These are phyloP conservation scores for Spodoptera frugiperda DNA, from an alignment of 1,140 invertebrate species.

Conservation along the genomic window DNA sequence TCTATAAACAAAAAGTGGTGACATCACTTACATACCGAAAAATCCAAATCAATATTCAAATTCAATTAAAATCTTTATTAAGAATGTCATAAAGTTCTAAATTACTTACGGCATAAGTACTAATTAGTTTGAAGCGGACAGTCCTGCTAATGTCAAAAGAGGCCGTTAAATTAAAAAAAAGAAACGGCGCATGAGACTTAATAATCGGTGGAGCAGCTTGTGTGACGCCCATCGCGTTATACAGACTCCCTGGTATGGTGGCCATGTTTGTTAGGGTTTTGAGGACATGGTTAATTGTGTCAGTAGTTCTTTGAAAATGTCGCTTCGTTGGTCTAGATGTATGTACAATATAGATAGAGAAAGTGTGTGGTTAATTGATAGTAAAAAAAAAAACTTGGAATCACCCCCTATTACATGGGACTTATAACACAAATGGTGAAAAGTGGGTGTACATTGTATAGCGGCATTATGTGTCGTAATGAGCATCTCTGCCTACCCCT, in stretches of 20 bases:
- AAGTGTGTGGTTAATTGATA: too few species aligned
- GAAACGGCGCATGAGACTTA: conserved; percentile 62
- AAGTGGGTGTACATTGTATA: too few species aligned
- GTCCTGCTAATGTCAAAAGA: conserved; percentile 66
- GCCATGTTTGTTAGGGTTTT: conserved; percentile 46
- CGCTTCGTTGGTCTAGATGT: too few species aligned
- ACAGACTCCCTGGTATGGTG: conserved; percentile 67
- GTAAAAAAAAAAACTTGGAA: too few species aligned
- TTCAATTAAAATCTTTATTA: conserved; percentile 22
- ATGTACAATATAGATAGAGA: too few species aligned
- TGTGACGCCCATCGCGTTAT: conserved; percentile 76
- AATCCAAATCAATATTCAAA: background rate
- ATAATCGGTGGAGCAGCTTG: conserved; percentile 64
- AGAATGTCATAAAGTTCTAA: background rate
- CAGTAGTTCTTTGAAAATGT: too few species aligned
- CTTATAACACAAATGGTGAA: too few species aligned
- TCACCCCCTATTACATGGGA: too few species aligned
- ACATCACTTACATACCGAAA: too few species aligned
- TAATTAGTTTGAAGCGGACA: conserved; percentile 57
- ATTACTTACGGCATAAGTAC: conserved; percentile 58
- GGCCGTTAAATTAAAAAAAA: conserved; percentile 73
- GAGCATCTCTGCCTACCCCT: too few species aligned
- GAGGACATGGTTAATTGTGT: background rate
- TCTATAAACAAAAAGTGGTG: too few species aligned
- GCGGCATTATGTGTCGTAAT: too few species aligned